Conservation (phyloP, 2,888 invertebrate genomes). For the Chrysolina haemoptera region DNA sequence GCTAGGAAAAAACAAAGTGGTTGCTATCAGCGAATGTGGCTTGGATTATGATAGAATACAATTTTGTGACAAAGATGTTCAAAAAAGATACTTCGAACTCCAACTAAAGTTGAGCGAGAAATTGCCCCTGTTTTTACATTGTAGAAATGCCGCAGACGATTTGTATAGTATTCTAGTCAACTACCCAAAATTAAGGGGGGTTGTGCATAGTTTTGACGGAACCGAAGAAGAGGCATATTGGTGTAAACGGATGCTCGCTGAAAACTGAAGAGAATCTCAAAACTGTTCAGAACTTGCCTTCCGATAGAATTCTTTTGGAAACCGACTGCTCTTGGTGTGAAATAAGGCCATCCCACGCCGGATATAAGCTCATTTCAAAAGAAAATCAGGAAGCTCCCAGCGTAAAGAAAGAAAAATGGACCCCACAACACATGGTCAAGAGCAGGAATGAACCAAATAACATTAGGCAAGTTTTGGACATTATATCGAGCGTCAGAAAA, state of each 20-base stretch:
- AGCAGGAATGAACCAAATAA: conserved; percentile 93
- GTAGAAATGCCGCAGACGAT: conserved; percentile 88
- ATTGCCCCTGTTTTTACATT: conserved; percentile 94
- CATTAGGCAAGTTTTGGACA: conserved; percentile 91
- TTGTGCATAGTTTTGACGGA: conserved; percentile 96
- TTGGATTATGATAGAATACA: conserved; percentile 93
- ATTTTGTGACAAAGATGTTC: conserved; percentile 89
- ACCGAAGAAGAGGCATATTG: conserved; percentile 88
- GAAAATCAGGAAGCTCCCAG: conserved; percentile 73
- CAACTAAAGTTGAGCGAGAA: conserved; percentile 85
- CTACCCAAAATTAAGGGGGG: conserved; percentile 77
- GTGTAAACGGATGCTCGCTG: conserved; percentile 95
- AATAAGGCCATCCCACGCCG: conserved; percentile 89
- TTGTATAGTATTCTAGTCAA: conserved; percentile 80
- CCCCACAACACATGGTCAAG: conserved; percentile 82
- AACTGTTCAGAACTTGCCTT: conserved; percentile 84
- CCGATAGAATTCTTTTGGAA: conserved; percentile 88
- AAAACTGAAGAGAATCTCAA: conserved; percentile 89
- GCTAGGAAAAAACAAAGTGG: conserved; percentile 79
- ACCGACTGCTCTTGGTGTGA: conserved; percentile 97
- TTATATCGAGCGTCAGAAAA: conserved; percentile 83
- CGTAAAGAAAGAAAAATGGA: conserved; percentile 93
- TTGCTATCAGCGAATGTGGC: conserved; percentile 96
- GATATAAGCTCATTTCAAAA: conserved; percentile 81
- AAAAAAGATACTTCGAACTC: conserved; percentile 89